phyloP scores from a whole-genome alignment of 2,888 invertebrate species.

The Gymnoscelis rufifasciata region DNA sequence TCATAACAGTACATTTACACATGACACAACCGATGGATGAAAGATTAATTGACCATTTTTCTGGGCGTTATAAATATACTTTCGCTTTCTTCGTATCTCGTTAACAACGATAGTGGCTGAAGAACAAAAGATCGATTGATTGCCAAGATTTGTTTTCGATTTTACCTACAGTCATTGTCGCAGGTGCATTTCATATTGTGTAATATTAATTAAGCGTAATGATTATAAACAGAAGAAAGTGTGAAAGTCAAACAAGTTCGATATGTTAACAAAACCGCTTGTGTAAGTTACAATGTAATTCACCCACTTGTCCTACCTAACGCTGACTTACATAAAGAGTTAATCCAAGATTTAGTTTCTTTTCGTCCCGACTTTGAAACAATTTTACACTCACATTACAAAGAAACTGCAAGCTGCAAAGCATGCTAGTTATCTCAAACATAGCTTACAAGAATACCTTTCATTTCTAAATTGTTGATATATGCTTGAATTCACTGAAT shows the following conservation, averaged over 20 bases:
- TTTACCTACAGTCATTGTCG: slow-evolving; percentile 9
- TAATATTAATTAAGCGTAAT: background rate
- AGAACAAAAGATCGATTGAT: slow-evolving; percentile 35
- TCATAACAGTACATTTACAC: slow-evolving; percentile 15
- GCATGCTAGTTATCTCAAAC: slow-evolving; percentile 33
- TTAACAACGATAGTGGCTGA: slow-evolving; percentile 34
- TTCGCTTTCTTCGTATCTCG: slow-evolving; percentile 38
- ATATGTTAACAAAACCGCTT: background rate
- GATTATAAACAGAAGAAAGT: too few relatives aligned
- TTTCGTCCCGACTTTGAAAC: too few relatives aligned
- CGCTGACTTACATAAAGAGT: slow-evolving; percentile 20
- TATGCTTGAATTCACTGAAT: slow-evolving; percentile 42
- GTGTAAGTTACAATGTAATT: too few relatives aligned
- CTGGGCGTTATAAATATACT: slow-evolving; percentile 42
- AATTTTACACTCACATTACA: background rate
- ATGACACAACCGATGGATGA: slow-evolving; percentile 29
- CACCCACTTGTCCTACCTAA: slow-evolving; percentile 17
- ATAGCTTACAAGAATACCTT: slow-evolving; percentile 43
- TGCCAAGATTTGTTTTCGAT: slow-evolving; percentile 28
- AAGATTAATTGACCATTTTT: slow-evolving; percentile 40
- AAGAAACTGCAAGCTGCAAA: slow-evolving; percentile 5
- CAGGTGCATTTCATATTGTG: slow-evolving; percentile 4
- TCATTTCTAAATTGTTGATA: slow-evolving; percentile 49
- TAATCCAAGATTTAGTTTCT: slow-evolving; percentile 5
- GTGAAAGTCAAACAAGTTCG: background rate